Percentiles rank a stretch among this genome's conserved stretches.
phyloP scores from a whole-genome alignment of 1,140 invertebrate genomes.

The Atopsyche davidsoni region DNA sequence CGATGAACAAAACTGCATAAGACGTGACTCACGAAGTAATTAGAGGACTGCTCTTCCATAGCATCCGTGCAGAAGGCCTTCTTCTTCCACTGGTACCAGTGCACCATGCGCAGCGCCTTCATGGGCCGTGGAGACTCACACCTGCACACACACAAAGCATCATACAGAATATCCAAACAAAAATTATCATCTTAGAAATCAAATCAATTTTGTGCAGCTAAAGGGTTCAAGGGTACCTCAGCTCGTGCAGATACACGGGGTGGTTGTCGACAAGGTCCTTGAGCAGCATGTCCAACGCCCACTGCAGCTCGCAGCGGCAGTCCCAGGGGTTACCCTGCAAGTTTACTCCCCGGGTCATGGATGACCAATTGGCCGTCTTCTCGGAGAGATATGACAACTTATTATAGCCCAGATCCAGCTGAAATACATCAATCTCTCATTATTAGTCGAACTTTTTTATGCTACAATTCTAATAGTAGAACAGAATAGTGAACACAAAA shows the following conservation, averaged over 20 bases:
- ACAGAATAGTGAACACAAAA: no score
- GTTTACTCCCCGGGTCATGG: conserved; percentile 37
- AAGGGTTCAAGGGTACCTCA: conserved; percentile 36
- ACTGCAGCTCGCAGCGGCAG: conserved; percentile 46
- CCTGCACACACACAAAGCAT: no score
- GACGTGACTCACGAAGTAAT: conserved; percentile 35
- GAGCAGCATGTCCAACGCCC: conserved; percentile 43
- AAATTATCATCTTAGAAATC: no score
- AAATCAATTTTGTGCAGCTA: no score
- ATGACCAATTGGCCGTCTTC: conserved; percentile 37
- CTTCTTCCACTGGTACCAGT: conserved; percentile 46
- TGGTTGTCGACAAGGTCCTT: conserved; percentile 37
- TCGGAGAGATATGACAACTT: conserved; percentile 37
- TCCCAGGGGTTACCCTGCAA: conserved; percentile 49
- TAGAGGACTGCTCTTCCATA: conserved; percentile 31
- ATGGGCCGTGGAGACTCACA: conserved; percentile 39
- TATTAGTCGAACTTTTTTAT: no score
- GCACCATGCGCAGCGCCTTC: conserved; percentile 42
- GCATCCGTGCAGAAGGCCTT: conserved; percentile 39
- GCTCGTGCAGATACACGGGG: conserved; percentile 37
- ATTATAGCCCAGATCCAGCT: conserved; percentile 49
- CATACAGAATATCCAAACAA: no score
- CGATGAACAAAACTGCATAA: no score
- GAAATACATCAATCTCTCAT: conserved; percentile 9
- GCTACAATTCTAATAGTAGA: no score